phyloP scores from a whole-genome alignment of 1,140 invertebrate genomes.

The Drosophila pandora region DNA sequence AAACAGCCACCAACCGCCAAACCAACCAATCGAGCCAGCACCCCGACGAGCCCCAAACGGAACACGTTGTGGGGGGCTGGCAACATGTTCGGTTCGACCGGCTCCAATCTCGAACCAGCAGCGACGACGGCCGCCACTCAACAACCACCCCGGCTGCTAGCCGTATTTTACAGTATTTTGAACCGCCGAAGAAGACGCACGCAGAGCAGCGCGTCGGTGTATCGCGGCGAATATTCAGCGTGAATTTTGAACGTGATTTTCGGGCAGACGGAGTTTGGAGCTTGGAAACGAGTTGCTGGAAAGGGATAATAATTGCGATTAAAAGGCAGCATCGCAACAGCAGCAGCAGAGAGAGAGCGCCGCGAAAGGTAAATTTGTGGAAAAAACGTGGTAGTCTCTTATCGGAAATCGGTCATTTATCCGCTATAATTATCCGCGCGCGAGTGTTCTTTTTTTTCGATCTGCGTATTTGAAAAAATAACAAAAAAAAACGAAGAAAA shows the following conservation, averaged over 20 bases:
- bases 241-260: neutral
- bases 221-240: neutral
- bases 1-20: no score
- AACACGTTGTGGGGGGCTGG: no score
- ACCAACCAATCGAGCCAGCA: no score
- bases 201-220: neutral
- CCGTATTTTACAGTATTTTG: neutral
- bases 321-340: no score
- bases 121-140: neutral
- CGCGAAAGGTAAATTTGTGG: no score
- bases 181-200: neutral
- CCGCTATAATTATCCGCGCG: neutral
- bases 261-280: no score
- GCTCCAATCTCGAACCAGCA: no score
- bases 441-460: conserved; percentile 17
- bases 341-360: no score
- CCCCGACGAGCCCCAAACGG: no score
- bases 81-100: no score
- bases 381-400: neutral
- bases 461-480: conserved; percentile 12
- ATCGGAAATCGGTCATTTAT: neutral
- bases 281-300: no score
- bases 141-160: neutral
- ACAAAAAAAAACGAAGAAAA: neutral
- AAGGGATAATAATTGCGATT: no score